Evolutionary conservation across 2,888 invertebrate genomes (phyloP), one percentile per base, ranked within the genome.

Genomic region (Zygaena filipendulae): DNA sequence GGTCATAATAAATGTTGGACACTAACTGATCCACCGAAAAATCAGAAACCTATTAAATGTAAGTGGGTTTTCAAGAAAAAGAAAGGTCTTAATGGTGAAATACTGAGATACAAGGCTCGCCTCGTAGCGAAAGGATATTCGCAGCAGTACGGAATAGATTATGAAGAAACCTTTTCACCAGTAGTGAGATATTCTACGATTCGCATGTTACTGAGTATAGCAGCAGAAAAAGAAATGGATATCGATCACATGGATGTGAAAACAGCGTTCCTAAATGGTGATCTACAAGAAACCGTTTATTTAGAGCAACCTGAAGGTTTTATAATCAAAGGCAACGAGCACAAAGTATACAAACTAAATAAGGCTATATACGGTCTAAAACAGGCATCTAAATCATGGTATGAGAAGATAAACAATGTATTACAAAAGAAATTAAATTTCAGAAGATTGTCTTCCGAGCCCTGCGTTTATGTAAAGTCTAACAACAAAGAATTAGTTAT

Each of bases 221-320:
- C 32, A 3, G 21, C 12, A 11, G 12, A 33, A 16, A 21, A 34
- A 19, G 13, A 29, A 10, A 11, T 34, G n/a, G 21, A 32, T 2
- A 31, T 35, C 11, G 30, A 42, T 11, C 42, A 42, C 13, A 12
- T 42, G 3, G 38, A 42, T 33, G 40, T 42, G 2, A 36, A 30
- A 13, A 40, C 40, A n/a, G 38, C 38, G n/a, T 42, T 42, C 23
- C 20, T 42, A 5, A 36, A 42, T 30, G 37, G 42, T 4, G 28
- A 35, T 8, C 21, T 40, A 3, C 5, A 30, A 6, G 38, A 40
- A 30, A 13, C 20, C 2, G 23, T 42, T 10, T 33, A 29, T 12
- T 39, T 42, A 38, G 33, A 34, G 18, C 32, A 35, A 14, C 42
- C 42, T 21, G 33, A 32, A 8, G 36, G 32, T 13, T 36, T 41